A percentile compares a stretch with the other conserved stretches of the same genome.
These are phyloP conservation scores for Crocidura indochinensis DNA, from an alignment of 2,797 vertebrate species.

Conservation along the genomic window DNA sequence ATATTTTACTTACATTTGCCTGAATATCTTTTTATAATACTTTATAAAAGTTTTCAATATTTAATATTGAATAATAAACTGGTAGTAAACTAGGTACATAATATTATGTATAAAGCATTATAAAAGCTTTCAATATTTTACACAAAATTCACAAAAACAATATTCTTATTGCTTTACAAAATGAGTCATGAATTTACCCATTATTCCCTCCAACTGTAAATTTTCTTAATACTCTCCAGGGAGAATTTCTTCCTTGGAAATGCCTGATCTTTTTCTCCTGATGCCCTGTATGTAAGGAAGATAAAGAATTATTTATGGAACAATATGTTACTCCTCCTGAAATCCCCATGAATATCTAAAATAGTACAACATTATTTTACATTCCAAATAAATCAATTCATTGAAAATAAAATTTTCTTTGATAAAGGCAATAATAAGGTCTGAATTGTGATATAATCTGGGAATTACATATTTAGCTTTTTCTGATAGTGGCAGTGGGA, in stretches of 20 bases:
- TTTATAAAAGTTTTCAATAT: too few relatives aligned
- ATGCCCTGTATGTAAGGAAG: background rate
- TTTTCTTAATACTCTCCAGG: background rate
- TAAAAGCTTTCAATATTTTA: too few relatives aligned
- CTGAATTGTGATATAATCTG: constrained; percentile 11
- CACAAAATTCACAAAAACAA: too few relatives aligned
- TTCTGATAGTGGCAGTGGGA: background rate
- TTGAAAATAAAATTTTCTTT: constrained; percentile 39
- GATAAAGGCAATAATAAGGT: constrained; percentile 16
- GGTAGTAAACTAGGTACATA: too few relatives aligned
- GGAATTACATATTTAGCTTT: background rate
- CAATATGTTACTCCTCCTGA: background rate
- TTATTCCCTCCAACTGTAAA: background rate
- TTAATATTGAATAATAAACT: too few relatives aligned
- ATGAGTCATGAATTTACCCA: background rate
- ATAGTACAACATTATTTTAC: constrained; percentile 4
- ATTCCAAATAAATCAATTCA: constrained; percentile 38
- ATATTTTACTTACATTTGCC: too few relatives aligned
- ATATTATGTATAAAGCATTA: too few relatives aligned
- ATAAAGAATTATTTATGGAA: constrained; percentile 3
- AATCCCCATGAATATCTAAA: background rate
- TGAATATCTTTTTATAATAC: too few relatives aligned
- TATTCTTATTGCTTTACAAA: too few relatives aligned
- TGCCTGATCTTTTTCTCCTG: too few relatives aligned
- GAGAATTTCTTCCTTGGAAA: background rate